Evolutionary conservation across 2,797 vertebrate species (phyloP).

Genomic region (Pangasius mekongensis): DNA sequence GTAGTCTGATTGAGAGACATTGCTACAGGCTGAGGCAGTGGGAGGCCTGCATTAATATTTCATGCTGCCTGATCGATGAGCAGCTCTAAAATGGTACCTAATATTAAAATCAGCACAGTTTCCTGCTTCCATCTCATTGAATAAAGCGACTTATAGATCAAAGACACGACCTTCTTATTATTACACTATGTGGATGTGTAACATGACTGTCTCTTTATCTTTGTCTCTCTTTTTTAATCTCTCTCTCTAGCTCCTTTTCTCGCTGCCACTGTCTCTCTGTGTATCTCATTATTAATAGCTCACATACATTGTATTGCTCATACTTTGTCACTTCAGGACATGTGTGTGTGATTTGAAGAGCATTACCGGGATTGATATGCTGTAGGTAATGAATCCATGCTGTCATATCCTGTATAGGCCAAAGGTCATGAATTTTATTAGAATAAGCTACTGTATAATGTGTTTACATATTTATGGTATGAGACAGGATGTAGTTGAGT

Average conservation of each 20-base stretch:
- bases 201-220: background rate
- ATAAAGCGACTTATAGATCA: conserved; percentile 7
- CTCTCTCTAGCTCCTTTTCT: background rate
- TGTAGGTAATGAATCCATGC: conserved; percentile 27
- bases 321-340: background rate
- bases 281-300: background rate
- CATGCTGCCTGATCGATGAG: conserved; percentile 69
- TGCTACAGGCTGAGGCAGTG: conserved; percentile 58
- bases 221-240: background rate
- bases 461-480: background rate
- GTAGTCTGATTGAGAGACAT: conserved; percentile 50
- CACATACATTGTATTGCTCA: background rate
- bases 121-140: conserved; percentile 44
- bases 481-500: background rate
- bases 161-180: conserved; percentile 5
- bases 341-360: background rate
- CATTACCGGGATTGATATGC: conserved; percentile 8
- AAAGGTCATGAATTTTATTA: conserved; percentile 27
- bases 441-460: background rate
- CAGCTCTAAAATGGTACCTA: conserved; percentile 67
- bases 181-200: background rate
- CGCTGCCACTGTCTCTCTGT: background rate
- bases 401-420: background rate
- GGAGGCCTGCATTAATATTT: conserved; percentile 72
- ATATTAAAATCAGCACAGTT: conserved; percentile 56